Evolutionary conservation across 2,797 vertebrate genomes (phyloP).

Genomic region (Yasuhikotakia modesta): DNA sequence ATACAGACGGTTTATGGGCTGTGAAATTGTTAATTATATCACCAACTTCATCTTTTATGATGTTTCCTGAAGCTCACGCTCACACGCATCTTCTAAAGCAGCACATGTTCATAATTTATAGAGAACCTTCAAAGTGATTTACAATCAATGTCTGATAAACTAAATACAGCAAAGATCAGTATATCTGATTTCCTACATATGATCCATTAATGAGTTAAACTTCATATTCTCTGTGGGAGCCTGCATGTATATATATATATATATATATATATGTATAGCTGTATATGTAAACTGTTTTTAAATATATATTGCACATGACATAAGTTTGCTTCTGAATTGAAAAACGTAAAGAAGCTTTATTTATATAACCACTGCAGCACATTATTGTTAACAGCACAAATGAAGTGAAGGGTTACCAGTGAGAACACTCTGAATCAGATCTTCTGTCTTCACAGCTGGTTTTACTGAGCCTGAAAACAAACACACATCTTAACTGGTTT

Average conservation of each 20-base stretch:
- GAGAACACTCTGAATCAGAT: constrained; percentile 91
- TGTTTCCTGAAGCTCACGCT: background rate
- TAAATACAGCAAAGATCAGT: no score
- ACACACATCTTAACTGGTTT: constrained; percentile 3
- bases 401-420: constrained; percentile 70
- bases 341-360: no score
- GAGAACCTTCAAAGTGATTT: background rate
- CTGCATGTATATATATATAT: no score
- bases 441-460: constrained; percentile 91
- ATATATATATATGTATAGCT: no score
- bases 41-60: background rate
- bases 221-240: no score
- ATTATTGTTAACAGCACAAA: no score
- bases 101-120: background rate
- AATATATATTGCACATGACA: no score
- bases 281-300: no score
- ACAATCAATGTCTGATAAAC: background rate
- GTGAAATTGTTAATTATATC: background rate
- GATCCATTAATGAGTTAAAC: no score
- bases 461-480: constrained; percentile 84
- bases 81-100: background rate
- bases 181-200: no score
- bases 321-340: no score
- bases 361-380: no score
- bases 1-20: background rate